These are phyloP conservation scores for Oceanodroma tethys DNA, from an alignment of 2,113 vertebrate species.

Conservation along the genomic window DNA sequence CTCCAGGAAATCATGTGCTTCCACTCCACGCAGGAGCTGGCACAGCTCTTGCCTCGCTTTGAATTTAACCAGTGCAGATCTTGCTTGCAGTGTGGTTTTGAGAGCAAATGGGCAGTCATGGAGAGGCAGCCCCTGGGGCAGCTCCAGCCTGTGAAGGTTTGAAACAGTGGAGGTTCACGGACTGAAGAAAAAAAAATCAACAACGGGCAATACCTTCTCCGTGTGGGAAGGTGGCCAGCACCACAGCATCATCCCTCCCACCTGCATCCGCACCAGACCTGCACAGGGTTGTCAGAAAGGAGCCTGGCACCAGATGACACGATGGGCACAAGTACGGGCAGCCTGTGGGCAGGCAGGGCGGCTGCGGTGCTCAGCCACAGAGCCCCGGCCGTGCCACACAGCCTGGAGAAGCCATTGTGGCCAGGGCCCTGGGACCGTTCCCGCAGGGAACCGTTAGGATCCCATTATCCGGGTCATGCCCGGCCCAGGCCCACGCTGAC, in stretches of 20 bases:
- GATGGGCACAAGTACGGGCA: rapidly evolving
- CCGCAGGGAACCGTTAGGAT: constrained; percentile 16
- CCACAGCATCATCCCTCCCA: neutral
- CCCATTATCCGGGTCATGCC: neutral
- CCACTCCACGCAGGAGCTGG: neutral
- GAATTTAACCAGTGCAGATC: neutral
- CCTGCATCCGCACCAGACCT: neutral
- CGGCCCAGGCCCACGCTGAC: neutral
- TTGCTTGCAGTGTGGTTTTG: rapidly evolving
- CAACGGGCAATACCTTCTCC: neutral
- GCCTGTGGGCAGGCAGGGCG: neutral
- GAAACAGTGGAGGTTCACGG: neutral
- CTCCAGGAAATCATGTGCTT: neutral
- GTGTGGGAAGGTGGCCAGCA: neutral
- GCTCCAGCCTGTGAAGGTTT: neutral
- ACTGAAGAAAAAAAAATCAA: neutral
- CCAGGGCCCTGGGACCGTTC: neutral
- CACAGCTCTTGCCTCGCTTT: neutral
- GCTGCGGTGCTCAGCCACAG: neutral
- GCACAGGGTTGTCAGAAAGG: neutral
- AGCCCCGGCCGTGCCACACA: rapidly evolving
- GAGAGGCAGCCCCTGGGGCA: neutral
- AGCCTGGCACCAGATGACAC: rapidly evolving
- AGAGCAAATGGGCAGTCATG: rapidly evolving
- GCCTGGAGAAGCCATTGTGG: rapidly evolving